These are phyloP conservation scores for Drosophila leontia DNA, from an alignment of 1,140 invertebrate species.

Conservation along the genomic window DNA sequence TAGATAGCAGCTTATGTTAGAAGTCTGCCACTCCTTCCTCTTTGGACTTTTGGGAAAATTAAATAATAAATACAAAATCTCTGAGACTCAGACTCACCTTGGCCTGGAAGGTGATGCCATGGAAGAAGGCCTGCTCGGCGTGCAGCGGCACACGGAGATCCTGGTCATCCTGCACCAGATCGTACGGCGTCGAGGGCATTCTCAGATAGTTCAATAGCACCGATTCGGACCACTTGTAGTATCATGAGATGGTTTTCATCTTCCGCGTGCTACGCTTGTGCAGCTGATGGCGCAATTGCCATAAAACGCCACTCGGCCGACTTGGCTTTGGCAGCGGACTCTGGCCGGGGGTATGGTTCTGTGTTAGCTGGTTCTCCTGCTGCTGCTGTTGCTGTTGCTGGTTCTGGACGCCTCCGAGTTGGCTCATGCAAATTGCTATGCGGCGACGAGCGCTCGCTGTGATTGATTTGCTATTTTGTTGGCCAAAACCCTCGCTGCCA, in stretches of 20 bases:
- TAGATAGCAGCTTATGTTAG: neutral
- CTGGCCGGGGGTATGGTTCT: constrained; percentile 33
- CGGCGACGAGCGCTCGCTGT: constrained; percentile 61
- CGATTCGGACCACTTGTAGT: constrained; percentile 85
- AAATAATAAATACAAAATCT: neutral
- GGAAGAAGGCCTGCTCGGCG: constrained; percentile 97
- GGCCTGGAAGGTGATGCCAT: constrained; percentile 98
- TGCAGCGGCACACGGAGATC: constrained; percentile 97
- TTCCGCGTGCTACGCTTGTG: constrained; percentile 84
- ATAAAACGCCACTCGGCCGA: constrained; percentile 75
- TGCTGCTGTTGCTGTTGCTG: constrained; percentile 28
- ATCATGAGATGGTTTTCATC: constrained; percentile 85
- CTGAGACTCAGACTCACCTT: constrained; percentile 89
- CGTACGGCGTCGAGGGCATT: constrained; percentile 96
- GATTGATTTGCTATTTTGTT: constrained; percentile 76
- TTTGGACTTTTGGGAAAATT: neutral
- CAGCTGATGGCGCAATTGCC: constrained; percentile 80
- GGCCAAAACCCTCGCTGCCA: constrained; percentile 16
- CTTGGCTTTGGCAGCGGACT: constrained; percentile 44
- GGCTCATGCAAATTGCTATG: constrained; percentile 78
- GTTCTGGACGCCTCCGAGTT: constrained; percentile 48
- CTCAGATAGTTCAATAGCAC: constrained; percentile 86
- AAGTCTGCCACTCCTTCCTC: neutral
- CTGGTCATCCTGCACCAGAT: constrained; percentile 97
- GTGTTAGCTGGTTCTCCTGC: constrained; percentile 23